These are phyloP conservation scores for Phyllostomus hastatus DNA, from an alignment of 2,113 vertebrate species.

Conservation along the genomic window DNA sequence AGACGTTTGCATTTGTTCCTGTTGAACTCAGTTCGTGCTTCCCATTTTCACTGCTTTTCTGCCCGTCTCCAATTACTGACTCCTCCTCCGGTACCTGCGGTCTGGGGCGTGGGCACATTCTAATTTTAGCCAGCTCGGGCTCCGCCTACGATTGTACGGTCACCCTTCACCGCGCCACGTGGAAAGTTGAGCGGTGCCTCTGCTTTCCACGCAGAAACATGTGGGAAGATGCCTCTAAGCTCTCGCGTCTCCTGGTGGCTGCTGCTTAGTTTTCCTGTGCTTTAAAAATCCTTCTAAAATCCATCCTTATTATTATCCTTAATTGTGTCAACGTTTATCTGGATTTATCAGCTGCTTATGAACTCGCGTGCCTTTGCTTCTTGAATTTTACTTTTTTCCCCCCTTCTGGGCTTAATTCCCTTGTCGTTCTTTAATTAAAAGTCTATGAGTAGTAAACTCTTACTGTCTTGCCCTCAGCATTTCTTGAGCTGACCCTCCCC, in stretches of 20 bases:
- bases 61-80: neutral
- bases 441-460: neutral
- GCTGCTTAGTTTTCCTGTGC: neutral
- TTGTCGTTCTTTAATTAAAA: neutral
- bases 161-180: too few relatives aligned
- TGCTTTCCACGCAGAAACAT: neutral
- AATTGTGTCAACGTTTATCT: neutral
- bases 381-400: neutral
- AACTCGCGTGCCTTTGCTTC: neutral
- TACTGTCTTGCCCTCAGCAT: neutral
- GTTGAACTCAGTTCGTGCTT: neutral
- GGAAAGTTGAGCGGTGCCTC: too few relatives aligned
- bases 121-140: neutral
- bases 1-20: neutral
- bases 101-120: neutral
- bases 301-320: neutral
- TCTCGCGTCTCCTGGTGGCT: rapidly evolving
- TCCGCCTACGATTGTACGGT: neutral
- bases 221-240: too few relatives aligned
- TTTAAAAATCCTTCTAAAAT: neutral
- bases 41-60: neutral
- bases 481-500: neutral
- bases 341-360: neutral
- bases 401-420: neutral
- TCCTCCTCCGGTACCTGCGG: too few relatives aligned